Evolutionary conservation across 2,797 vertebrate species (phyloP).

Genomic region (Bradypus variegatus): DNA sequence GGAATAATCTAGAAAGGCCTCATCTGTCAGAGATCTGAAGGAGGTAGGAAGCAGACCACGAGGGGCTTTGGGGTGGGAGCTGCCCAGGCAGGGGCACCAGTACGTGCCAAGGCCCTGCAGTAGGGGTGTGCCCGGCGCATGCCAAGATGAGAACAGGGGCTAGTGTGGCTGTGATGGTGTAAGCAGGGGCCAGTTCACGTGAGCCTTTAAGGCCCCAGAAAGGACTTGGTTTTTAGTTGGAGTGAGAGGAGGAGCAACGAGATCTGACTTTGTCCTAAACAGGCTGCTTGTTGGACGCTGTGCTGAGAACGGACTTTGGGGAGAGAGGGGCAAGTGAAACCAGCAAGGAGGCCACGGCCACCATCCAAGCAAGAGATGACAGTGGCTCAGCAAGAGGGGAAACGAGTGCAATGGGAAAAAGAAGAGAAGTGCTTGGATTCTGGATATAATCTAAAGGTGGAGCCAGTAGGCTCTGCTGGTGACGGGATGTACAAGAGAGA

Average conservation of each 20-base stretch:
- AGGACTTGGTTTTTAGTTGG: too few species aligned
- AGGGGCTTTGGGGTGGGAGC: not conserved
- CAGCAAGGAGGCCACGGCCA: not conserved
- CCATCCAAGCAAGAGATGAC: not conserved
- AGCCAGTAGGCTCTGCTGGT: not conserved
- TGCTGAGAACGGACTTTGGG: not conserved
- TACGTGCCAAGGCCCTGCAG: not conserved
- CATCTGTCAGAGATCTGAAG: not conserved
- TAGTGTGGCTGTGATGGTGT: not conserved
- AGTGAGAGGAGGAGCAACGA: not conserved
- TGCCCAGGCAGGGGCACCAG: fast-evolving
- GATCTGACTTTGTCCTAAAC: not conserved
- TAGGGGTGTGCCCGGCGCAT: too few species aligned
- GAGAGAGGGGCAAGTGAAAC: not conserved
- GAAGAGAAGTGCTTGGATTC: not conserved
- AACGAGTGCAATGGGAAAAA: not conserved
- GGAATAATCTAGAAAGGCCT: not conserved
- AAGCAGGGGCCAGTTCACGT: too few species aligned
- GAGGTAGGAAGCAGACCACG: not conserved
- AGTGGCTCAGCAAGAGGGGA: not conserved
- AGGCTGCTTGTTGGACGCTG: not conserved
- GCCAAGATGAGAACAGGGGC: not conserved
- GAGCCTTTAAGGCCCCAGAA: too few species aligned
- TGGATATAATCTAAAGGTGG: not conserved
- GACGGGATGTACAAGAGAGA: not conserved